These are phyloP conservation scores for Thymallus thymallus DNA, from an alignment of 2,113 vertebrate genomes.

Conservation along the genomic window DNA sequence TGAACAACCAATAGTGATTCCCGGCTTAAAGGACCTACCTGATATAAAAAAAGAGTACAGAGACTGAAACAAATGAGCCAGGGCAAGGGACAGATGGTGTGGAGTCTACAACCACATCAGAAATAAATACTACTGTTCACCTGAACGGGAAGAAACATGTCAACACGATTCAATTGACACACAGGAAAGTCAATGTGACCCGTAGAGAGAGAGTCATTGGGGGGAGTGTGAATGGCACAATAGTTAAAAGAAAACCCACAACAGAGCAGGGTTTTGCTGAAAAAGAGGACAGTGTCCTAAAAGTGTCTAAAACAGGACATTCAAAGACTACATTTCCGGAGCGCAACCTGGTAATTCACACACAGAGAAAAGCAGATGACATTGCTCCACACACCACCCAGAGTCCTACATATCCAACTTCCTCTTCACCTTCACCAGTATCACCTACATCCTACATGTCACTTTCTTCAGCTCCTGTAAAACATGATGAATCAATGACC, in stretches of 20 bases:
- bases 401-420: not conserved
- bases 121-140: constrained; percentile 28
- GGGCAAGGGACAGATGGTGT: not conserved
- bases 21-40: constrained; percentile 21
- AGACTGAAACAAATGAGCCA: constrained; percentile 5
- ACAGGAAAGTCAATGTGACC: constrained; percentile 37
- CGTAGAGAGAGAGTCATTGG: constrained; percentile 31
- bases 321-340: not conserved
- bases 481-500: constrained; percentile 13
- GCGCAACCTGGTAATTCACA: too few relatives aligned
- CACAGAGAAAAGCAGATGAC: constrained; percentile 3
- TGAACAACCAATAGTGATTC: constrained; percentile 5
- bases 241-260: not conserved
- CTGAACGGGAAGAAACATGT: constrained; percentile 61
- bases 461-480: not conserved
- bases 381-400: not conserved
- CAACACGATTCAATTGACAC: constrained; percentile 64
- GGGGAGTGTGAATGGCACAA: constrained; percentile 32
- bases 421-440: not conserved
- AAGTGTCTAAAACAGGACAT: not conserved
- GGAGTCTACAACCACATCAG: constrained; percentile 20
- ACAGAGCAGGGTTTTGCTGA: not conserved
- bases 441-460: not conserved
- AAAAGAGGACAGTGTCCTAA: not conserved
- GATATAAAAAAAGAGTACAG: constrained; percentile 16